Conservation (phyloP, 2,888 invertebrate species). For the Drosophila rellima region DNA sequence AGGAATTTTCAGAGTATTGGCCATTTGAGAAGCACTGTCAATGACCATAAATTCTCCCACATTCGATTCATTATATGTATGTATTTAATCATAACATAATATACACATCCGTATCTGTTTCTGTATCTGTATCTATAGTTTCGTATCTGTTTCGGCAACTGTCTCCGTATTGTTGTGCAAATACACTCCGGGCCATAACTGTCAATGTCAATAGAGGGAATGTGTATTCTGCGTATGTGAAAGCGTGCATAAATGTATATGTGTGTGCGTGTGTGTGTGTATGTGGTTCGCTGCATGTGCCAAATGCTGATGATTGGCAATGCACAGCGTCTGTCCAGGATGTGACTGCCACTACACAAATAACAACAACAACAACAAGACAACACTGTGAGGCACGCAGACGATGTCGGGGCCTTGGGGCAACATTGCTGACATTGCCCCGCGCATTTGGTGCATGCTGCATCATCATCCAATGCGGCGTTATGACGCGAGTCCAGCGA, state of each 20-base stretch:
- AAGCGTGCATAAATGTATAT: not conserved
- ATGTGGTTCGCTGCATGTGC: constrained; percentile 37
- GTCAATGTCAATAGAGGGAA: constrained; percentile 71
- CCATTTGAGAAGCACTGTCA: constrained; percentile 1
- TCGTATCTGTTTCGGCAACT: constrained; percentile 6
- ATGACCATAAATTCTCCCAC: not conserved
- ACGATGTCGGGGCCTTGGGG: constrained; percentile 18
- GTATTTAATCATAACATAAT: constrained; percentile 1
- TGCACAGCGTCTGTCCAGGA: constrained; percentile 53
- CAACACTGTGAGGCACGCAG: constrained; percentile 30
- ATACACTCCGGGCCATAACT: constrained; percentile 74
- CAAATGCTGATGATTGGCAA: constrained; percentile 60
- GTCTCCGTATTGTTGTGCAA: constrained; percentile 51
- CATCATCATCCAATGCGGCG: constrained; percentile 29
- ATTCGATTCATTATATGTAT: not conserved
- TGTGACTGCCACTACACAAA: constrained; percentile 38
- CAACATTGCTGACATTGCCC: constrained; percentile 22
- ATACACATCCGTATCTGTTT: not conserved
- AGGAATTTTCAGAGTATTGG: not conserved
- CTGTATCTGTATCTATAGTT: constrained; percentile 3
- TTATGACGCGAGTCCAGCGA: constrained; percentile 51
- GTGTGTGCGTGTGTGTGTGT: not conserved
- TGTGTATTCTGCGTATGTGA: constrained; percentile 11
- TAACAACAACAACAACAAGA: constrained; percentile 17
- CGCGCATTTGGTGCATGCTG: constrained; percentile 7